Evolutionary conservation across 37 sponge, comb jelly and placozoan species (phyloP).

Genomic region (Ephydatia muelleri): DNA sequence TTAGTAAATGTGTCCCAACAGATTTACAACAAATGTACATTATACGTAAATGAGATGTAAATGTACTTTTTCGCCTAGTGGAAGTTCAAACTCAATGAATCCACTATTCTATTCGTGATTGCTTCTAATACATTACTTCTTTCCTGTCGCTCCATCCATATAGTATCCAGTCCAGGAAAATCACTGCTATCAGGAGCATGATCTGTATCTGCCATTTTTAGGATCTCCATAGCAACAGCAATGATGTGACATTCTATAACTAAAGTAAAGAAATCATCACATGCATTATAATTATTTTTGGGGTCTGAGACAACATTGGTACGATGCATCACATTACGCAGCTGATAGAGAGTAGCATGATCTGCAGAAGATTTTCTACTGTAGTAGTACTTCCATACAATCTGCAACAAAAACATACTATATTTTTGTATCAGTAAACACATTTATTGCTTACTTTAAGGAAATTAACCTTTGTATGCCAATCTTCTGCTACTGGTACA

Average conservation of each 20-base stretch:
- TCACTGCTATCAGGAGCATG: no score
- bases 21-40: no score
- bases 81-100: no score
- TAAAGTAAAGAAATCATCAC: conserved; percentile 16
- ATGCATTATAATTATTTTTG: conserved; percentile 4
- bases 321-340: background rate
- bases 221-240: conserved; percentile 7
- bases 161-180: no score
- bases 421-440: background rate
- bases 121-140: no score
- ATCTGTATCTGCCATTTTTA: background rate
- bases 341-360: conserved; percentile 8
- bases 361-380: background rate
- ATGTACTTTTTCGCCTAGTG: no score
- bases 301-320: conserved; percentile 16
- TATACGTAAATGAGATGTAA: no score
- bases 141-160: no score
- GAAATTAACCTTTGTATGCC: conserved; percentile 24
- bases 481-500: conserved; percentile 29
- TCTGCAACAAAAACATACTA: background rate
- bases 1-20: no score
- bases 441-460: conserved; percentile 1
- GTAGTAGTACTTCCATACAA: conserved; percentile 9
- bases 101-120: no score
- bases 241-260: conserved; percentile 4